Evolutionary conservation across 2,888 invertebrate species (phyloP).

Genomic region (Podabrus alpinus): DNA sequence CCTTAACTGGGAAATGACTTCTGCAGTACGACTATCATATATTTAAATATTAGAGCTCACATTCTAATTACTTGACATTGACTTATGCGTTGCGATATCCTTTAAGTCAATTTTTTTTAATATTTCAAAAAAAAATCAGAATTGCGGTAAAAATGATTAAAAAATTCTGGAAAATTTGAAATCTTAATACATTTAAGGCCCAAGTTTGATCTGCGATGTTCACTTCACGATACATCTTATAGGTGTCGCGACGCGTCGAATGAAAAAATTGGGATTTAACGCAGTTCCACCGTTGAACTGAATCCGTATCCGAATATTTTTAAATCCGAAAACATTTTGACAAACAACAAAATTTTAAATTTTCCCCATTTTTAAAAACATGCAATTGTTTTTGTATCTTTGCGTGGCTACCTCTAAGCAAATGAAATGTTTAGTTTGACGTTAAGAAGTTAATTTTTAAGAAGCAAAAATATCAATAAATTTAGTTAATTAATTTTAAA

Average conservation of each 20-base stretch:
- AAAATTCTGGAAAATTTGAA: neutral
- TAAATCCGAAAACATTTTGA: neutral
- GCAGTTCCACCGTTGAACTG: neutral
- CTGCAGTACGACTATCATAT: slow-evolving; percentile 39
- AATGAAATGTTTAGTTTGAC: neutral
- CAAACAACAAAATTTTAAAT: neutral
- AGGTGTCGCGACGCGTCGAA: neutral
- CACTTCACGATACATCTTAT: neutral
- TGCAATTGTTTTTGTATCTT: neutral
- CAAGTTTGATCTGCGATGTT: neutral
- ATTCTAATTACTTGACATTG: slow-evolving; percentile 38
- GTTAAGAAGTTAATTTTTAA: neutral
- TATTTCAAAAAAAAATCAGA: neutral
- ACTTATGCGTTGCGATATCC: slow-evolving; percentile 34
- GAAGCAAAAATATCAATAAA: neutral
- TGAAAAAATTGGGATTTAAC: neutral
- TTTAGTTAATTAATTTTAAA: neutral
- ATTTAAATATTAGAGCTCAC: slow-evolving; percentile 38
- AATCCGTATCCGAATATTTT: neutral
- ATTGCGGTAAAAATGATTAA: neutral
- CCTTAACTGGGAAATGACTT: slow-evolving; percentile 44
- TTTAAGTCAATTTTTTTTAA: slow-evolving; percentile 1
- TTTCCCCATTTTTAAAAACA: neutral
- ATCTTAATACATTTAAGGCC: neutral
- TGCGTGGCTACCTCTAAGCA: neutral